Percentiles rank a stretch among this genome's conserved stretches.
phyloP scores from a whole-genome alignment of 2,797 vertebrate genomes.

The Hylomyscus alleni region DNA sequence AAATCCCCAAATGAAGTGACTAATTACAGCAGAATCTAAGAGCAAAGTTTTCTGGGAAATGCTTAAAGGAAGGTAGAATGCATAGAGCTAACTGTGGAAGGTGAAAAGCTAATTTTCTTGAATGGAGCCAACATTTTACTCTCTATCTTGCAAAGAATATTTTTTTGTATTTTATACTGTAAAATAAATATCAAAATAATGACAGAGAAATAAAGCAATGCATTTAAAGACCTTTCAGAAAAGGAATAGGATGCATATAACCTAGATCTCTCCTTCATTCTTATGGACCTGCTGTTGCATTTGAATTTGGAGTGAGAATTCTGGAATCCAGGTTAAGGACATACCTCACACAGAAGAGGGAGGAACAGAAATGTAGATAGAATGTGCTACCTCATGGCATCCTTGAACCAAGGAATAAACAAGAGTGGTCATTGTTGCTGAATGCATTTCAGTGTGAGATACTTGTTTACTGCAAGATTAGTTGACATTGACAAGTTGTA shows the following conservation, averaged over 20 bases:
- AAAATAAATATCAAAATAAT: background rate
- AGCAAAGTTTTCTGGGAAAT: background rate
- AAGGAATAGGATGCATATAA: background rate
- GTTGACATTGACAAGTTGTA: background rate
- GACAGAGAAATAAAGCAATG: background rate
- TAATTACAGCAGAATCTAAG: background rate
- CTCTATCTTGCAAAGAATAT: background rate
- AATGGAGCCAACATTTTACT: background rate
- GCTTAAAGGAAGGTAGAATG: background rate
- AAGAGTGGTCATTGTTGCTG: background rate
- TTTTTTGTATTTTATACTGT: background rate
- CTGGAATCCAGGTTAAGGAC: background rate
- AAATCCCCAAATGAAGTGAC: background rate
- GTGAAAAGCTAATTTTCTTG: background rate
- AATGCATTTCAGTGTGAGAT: background rate
- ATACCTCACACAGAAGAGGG: background rate
- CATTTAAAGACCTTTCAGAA: background rate
- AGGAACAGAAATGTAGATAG: background rate
- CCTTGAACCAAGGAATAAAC: background rate
- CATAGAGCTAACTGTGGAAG: background rate
- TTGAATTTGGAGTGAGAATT: background rate
- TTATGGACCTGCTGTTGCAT: background rate
- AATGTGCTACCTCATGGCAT: background rate
- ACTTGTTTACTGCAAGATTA: background rate
- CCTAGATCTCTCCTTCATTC: background rate